A percentile compares a stretch with the other conserved stretches of the same genome.
These are phyloP conservation scores for Channa argus DNA, from an alignment of 2,113 vertebrate genomes.

Conservation along the genomic window DNA sequence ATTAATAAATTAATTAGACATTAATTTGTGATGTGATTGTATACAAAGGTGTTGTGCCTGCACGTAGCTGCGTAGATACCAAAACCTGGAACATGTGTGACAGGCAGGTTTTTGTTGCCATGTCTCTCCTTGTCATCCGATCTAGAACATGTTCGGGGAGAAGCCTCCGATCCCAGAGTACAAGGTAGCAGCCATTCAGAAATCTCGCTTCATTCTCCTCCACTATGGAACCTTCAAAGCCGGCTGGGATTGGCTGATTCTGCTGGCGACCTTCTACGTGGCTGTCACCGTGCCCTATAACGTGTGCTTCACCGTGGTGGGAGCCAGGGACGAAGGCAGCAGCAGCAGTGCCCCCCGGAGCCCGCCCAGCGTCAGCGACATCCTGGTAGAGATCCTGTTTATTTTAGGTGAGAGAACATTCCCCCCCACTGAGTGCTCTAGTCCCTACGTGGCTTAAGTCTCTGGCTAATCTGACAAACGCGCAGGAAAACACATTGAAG, in stretches of 20 bases:
- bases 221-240: conserved; percentile 89
- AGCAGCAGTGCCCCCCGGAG: conserved; percentile 70
- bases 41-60: too few relatives aligned
- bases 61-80: not conserved
- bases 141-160: conserved; percentile 87
- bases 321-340: conserved; percentile 78
- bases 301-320: conserved; percentile 84
- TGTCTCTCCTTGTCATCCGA: not conserved
- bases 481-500: not conserved
- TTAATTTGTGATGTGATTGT: too few relatives aligned
- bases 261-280: conserved; percentile 89
- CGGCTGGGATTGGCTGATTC: conserved; percentile 88
- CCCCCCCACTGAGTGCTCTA: too few relatives aligned
- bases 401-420: conserved; percentile 79
- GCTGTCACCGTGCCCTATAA: conserved; percentile 89
- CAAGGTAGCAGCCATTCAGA: conserved; percentile 89
- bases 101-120: not conserved
- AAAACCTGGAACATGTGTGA: too few relatives aligned
- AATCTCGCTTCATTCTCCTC: conserved; percentile 87
- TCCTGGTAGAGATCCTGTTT: conserved; percentile 88
- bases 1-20: too few relatives aligned
- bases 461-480: too few relatives aligned
- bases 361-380: conserved; percentile 84
- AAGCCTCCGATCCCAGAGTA: conserved; percentile 88
- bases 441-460: too few relatives aligned